Percentiles rank a stretch among this genome's conserved stretches.
Evolutionary conservation across 2,113 vertebrate genomes (phyloP).

Genomic region (Ibidorhyncha struthersii): DNA sequence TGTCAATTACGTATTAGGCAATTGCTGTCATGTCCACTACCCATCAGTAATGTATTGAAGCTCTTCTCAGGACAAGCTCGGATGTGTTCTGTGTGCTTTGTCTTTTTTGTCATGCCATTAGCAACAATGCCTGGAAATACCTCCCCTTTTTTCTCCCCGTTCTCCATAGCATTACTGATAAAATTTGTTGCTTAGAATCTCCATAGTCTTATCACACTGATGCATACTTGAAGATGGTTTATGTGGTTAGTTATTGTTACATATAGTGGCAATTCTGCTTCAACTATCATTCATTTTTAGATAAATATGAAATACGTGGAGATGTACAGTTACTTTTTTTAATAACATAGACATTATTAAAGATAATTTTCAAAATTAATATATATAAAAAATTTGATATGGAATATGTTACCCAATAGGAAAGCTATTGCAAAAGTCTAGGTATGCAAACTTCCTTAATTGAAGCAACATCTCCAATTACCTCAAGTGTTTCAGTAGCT

Average conservation of each 20-base stretch:
- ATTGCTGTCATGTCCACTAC: background rate
- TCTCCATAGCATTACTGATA: background rate
- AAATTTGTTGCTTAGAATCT: background rate
- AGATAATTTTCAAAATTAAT: background rate
- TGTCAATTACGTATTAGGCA: background rate
- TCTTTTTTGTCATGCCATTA: background rate
- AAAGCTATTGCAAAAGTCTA: background rate
- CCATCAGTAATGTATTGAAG: background rate
- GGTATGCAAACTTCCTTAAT: background rate
- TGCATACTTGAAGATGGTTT: background rate
- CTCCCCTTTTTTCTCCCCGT: background rate
- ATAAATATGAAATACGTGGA: background rate
- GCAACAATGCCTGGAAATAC: background rate
- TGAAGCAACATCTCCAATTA: background rate
- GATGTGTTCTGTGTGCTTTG: background rate
- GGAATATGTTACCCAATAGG: background rate
- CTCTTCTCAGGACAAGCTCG: background rate
- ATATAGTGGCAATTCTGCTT: background rate
- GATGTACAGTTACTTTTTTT: background rate
- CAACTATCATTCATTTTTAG: background rate
- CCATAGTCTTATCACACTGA: background rate
- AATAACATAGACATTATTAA: background rate
- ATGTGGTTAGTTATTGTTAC: background rate
- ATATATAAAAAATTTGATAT: background rate
- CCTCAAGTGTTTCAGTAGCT: background rate